phyloP scores from a whole-genome alignment of 2,113 vertebrate genomes.

The Macaca nemestrina region DNA sequence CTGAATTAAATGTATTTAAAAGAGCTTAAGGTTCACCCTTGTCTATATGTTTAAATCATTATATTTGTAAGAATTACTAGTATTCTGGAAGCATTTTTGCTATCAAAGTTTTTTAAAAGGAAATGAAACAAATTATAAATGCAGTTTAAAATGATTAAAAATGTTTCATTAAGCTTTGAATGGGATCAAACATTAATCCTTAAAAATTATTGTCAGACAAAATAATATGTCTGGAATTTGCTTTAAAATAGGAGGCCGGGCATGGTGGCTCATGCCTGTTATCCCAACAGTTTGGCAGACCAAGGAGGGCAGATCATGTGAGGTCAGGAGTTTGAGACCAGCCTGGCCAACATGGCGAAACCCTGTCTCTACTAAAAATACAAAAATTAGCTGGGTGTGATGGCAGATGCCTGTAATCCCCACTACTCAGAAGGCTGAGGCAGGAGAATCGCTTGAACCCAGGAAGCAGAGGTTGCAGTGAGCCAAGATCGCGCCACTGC shows the following conservation, averaged over 20 bases:
- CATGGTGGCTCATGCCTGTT: too few relatives aligned
- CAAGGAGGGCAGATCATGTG: too few relatives aligned
- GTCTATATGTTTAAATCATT: neutral
- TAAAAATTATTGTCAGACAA: slow-evolving; percentile 5
- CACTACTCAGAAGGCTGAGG: too few relatives aligned
- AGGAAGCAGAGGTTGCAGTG: too few relatives aligned
- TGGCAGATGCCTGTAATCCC: too few relatives aligned
- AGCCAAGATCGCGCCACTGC: too few relatives aligned
- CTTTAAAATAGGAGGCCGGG: neutral
- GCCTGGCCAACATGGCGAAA: too few relatives aligned
- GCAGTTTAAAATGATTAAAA: neutral
- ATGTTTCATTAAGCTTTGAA: neutral
- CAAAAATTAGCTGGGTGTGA: too few relatives aligned
- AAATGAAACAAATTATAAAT: neutral
- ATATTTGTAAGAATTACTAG: neutral
- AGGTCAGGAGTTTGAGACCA: too few relatives aligned
- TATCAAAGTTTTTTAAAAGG: neutral
- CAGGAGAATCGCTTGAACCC: too few relatives aligned
- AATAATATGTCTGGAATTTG: neutral
- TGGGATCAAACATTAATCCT: neutral
- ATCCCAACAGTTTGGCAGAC: too few relatives aligned
- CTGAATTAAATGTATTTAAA: neutral
- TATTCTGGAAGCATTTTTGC: neutral
- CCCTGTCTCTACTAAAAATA: too few relatives aligned
- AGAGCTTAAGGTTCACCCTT: neutral